A percentile compares a stretch with the other conserved stretches of the same genome.
Evolutionary conservation across 2,113 vertebrate genomes (phyloP).

Genomic region (Scytalopus superciliaris): DNA sequence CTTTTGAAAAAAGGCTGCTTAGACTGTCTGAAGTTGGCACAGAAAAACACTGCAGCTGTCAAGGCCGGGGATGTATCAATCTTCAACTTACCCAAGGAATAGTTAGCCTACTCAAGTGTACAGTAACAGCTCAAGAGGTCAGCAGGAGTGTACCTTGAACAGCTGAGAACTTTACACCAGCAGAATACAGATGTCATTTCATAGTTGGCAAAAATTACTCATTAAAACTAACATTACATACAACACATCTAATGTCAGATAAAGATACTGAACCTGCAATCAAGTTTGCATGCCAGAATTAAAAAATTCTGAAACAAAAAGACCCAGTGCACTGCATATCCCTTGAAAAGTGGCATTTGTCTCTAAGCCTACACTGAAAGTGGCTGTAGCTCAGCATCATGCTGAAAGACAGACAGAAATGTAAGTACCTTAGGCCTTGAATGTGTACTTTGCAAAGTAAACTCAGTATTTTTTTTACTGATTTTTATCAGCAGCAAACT

Average conservation of each 20-base stretch:
- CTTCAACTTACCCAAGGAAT: constrained; percentile 57
- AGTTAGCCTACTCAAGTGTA: constrained; percentile 1
- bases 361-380: neutral
- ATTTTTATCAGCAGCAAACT: neutral
- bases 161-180: constrained; percentile 31
- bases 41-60: constrained; percentile 67
- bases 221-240: constrained; percentile 10
- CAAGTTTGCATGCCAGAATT: neutral
- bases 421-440: neutral
- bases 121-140: constrained; percentile 33
- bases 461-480: neutral
- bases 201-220: constrained; percentile 32
- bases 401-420: neutral
- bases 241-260: neutral
- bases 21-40: constrained; percentile 55
- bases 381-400: neutral
- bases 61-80: constrained; percentile 65
- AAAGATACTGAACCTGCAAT: neutral
- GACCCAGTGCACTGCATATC: neutral
- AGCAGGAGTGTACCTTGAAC: constrained; percentile 29
- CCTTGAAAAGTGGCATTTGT: neutral
- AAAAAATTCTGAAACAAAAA: neutral
- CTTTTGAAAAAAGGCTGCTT: constrained; percentile 12
- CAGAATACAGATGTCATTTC: constrained; percentile 25
- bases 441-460: neutral